phyloP scores from a whole-genome alignment of 2,113 vertebrate species.

The Oceanodroma tethys region DNA sequence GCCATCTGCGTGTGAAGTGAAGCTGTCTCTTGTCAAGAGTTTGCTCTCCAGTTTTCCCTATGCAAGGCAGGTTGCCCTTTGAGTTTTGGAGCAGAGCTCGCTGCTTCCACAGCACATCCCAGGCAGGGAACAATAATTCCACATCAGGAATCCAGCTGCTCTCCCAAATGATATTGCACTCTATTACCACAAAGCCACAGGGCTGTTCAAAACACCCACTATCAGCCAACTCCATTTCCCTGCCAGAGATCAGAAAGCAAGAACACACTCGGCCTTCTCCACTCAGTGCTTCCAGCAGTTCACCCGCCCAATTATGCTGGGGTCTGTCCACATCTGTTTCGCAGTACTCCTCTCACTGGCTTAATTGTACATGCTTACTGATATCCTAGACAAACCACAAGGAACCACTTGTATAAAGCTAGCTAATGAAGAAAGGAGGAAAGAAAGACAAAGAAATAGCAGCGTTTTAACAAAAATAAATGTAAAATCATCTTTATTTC shows the following conservation, averaged over 20 bases:
- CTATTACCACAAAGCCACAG: slow-evolving; percentile 34
- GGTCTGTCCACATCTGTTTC: slow-evolving; percentile 46
- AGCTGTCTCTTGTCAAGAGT: not conserved
- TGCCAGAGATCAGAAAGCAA: slow-evolving; percentile 31
- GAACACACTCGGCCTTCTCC: not conserved
- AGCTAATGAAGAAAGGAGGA: not conserved
- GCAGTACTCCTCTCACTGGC: not conserved
- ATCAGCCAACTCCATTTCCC: slow-evolving; percentile 9
- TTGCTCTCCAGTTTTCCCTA: not conserved
- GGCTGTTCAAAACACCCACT: slow-evolving; percentile 13
- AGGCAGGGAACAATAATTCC: not conserved
- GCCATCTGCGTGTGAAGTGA: not conserved
- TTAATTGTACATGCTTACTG: slow-evolving; percentile 41
- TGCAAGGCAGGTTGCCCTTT: not conserved
- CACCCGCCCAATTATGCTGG: fast-evolving
- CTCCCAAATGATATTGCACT: not conserved
- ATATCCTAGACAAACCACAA: slow-evolving; percentile 42
- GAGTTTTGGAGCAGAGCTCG: not conserved
- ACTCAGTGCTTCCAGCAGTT: not conserved
- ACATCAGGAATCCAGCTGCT: slow-evolving; percentile 48
- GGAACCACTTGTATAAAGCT: not conserved
- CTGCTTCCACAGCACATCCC: not conserved
- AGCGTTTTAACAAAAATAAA: not conserved
- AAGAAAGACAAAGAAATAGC: not conserved
- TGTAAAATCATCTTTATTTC: not conserved